Conservation (phyloP, 2,113 vertebrate species). For the Callospermophilus lateralis region DNA sequence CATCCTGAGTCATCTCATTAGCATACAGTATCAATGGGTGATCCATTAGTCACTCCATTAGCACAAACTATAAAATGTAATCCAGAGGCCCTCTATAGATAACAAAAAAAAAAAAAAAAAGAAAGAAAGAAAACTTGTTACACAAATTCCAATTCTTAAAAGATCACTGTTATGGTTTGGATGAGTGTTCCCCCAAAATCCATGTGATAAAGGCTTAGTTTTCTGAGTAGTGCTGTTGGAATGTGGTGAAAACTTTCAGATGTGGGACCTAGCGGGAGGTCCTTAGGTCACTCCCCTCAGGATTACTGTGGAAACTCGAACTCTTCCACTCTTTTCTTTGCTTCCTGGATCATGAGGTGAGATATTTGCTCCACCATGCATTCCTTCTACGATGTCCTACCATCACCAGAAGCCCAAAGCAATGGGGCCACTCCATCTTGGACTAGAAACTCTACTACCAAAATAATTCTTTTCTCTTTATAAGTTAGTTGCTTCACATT, state of each 20-base stretch:
- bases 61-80: neutral
- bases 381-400: no score
- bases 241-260: neutral
- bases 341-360: neutral
- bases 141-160: neutral
- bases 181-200: neutral
- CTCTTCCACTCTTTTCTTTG: neutral
- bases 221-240: neutral
- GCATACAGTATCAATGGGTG: neutral
- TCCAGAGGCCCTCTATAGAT: neutral
- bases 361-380: neutral
- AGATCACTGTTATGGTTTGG: neutral
- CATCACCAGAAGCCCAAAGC: neutral
- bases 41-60: neutral
- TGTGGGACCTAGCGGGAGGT: neutral
- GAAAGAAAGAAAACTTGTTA: neutral
- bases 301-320: neutral
- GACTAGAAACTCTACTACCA: neutral
- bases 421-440: neutral
- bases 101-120: neutral
- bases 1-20: neutral
- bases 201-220: neutral
- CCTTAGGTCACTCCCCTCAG: neutral
- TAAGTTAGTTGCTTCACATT: neutral
- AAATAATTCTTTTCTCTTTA: neutral